Evolutionary conservation across 2,888 invertebrate species (phyloP), one percentile per base, ranked within the genome.

Genomic region (Tortricodes alternella): DNA sequence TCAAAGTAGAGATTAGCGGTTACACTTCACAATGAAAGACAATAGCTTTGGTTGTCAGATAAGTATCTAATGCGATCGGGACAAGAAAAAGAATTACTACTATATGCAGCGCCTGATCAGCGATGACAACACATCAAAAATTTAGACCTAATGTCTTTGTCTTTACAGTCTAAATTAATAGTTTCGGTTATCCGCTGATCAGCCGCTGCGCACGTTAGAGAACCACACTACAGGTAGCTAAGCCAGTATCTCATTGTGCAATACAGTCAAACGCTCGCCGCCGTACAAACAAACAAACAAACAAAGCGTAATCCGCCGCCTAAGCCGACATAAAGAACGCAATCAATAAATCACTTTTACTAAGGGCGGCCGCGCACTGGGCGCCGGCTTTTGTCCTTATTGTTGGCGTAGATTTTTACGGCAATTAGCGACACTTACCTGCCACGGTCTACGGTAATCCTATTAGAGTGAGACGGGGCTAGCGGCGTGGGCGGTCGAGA

Each of bases 361-460:
- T 82, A 73, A 77, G 74, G 76, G 71, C 76, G 68, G 74, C 76
- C 78, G 73, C 78, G 66, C 73, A 70, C 74, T 70, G 79, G 86
- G 88, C 87, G 87, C 88, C 84, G 73, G 68, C 74, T 73, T 83
- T 83, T 85, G 85, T 86, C 57, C 61, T 62, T 63, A 77, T 77
- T 81, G 85, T 87, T 85, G 85, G 86, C 80, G 80, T 78, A 80
- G 83, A 85, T 88, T 88, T 86, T 87, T 83, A 88, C 87, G 87
- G 85, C 89, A 90, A 89, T 90, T 89, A 89, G 79, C 85, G 83
- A 83, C 85, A 88, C 80, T 89, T 90, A 89, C 89, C 89, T 89
- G 88, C 75, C 75, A 80, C 78, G 74, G 77, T 76, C 73, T 63
- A 73, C 66, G 71, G 79, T 89, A 88, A 88, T 88, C 89, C 89